A percentile compares a stretch with the other conserved stretches of the same genome.
Evolutionary conservation across 2,113 vertebrate species (phyloP).

Genomic region (Dipodomys stephensi): DNA sequence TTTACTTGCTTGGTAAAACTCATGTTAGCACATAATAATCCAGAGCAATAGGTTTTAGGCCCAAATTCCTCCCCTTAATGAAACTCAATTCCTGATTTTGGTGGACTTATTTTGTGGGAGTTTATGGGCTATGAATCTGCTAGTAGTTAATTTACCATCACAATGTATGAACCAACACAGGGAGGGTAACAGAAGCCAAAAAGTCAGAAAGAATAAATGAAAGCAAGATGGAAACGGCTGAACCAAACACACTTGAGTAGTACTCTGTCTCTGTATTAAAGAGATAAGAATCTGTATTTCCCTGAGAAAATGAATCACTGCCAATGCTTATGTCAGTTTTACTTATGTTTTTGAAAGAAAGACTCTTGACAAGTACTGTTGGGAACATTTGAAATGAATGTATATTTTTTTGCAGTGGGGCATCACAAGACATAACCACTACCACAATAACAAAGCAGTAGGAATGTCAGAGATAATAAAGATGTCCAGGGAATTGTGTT

Average conservation of each 20-base stretch:
- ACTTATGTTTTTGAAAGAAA: slow-evolving; percentile 1
- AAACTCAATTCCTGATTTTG: not conserved
- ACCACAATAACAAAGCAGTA: not conserved
- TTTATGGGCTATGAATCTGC: not conserved
- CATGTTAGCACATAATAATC: not conserved
- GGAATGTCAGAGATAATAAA: not conserved
- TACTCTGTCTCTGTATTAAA: not conserved
- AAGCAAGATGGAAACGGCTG: not conserved
- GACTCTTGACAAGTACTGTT: not conserved
- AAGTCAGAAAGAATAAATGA: not conserved
- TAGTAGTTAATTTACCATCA: too few species aligned
- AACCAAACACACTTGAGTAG: not conserved
- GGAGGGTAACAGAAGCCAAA: not conserved
- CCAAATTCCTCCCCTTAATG: not conserved
- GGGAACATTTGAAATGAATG: not conserved
- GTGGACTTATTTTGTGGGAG: too few species aligned
- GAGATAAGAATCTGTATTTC: not conserved
- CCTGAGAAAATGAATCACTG: not conserved
- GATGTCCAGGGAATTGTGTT: not conserved
- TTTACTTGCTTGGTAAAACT: not conserved
- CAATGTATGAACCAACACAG: not conserved
- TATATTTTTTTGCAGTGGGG: not conserved
- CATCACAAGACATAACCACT: not conserved
- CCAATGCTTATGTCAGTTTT: not conserved
- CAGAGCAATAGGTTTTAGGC: not conserved